phyloP scores from a whole-genome alignment of 2,888 invertebrate species.

The Calameuta pallipes region DNA sequence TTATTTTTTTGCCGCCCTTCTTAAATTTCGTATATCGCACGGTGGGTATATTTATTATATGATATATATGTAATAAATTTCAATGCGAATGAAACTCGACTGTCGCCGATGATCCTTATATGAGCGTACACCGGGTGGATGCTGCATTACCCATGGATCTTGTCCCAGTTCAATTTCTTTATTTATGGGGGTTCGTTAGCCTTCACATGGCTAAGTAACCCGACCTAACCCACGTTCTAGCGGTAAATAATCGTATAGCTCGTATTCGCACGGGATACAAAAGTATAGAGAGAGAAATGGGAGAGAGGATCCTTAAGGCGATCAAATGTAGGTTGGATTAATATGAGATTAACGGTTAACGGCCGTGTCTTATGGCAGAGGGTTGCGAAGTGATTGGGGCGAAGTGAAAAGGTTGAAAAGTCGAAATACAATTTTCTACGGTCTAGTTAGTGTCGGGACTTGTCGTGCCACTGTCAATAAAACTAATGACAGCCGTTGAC shows the following conservation, averaged over 20 bases:
- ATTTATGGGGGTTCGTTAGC: background rate
- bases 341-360: background rate
- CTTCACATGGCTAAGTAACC: background rate
- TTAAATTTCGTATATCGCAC: too few relatives aligned
- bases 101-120: background rate
- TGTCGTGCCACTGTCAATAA: background rate
- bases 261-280: background rate
- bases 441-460: background rate
- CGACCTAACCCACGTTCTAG: background rate
- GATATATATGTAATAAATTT: background rate
- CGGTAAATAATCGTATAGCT: background rate
- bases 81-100: background rate
- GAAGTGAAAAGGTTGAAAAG: background rate
- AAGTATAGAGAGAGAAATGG: background rate
- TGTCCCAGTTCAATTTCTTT: background rate
- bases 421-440: background rate
- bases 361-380: background rate
- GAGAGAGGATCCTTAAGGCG: background rate
- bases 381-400: too few relatives aligned
- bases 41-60: background rate
- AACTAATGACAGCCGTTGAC: background rate
- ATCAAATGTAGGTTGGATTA: background rate
- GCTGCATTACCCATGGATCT: background rate
- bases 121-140: background rate
- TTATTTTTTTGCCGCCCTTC: too few relatives aligned